These are phyloP conservation scores for Mamestra brassicae DNA, from an alignment of 2,888 invertebrate species.

Conservation along the genomic window DNA sequence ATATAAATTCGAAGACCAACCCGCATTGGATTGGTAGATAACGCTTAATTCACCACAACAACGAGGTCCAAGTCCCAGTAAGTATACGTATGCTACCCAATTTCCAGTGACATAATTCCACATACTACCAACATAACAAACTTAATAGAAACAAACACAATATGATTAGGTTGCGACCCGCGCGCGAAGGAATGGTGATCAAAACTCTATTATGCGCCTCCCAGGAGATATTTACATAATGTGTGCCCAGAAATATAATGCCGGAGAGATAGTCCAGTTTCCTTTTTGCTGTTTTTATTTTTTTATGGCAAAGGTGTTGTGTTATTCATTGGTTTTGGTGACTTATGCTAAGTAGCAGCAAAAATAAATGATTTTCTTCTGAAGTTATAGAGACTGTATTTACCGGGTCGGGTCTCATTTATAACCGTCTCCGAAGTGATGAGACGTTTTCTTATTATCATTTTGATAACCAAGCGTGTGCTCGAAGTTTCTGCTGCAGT, in stretches of 20 bases:
- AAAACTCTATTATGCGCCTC: slow-evolving; percentile 80
- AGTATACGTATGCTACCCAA: not conserved
- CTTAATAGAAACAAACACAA: slow-evolving; percentile 67
- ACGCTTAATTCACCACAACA: too few species aligned
- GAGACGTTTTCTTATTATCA: not conserved
- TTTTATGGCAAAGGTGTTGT: slow-evolving; percentile 6
- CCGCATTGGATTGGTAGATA: not conserved
- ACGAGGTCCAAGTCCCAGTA: not conserved
- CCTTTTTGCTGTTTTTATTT: slow-evolving; percentile 30
- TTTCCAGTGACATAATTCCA: slow-evolving; percentile 41
- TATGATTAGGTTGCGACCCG: slow-evolving; percentile 64
- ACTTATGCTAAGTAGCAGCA: not conserved
- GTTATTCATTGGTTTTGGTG: slow-evolving; percentile 17
- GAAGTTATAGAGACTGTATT: not conserved
- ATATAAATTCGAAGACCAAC: not conserved
- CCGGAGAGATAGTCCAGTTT: slow-evolving; percentile 44
- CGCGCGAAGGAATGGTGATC: slow-evolving; percentile 72
- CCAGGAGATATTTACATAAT: slow-evolving; percentile 82
- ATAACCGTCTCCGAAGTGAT: not conserved
- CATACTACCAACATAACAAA: slow-evolving; percentile 48
- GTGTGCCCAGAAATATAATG: slow-evolving; percentile 68
- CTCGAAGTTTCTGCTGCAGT: not conserved
- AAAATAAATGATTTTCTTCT: not conserved
- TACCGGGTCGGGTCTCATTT: too few species aligned
- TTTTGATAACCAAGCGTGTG: not conserved